A percentile compares a stretch with the other conserved stretches of the same genome.
Evolutionary conservation across 2,797 vertebrate genomes (phyloP).

Genomic region (Lutjanus argentimaculatus): DNA sequence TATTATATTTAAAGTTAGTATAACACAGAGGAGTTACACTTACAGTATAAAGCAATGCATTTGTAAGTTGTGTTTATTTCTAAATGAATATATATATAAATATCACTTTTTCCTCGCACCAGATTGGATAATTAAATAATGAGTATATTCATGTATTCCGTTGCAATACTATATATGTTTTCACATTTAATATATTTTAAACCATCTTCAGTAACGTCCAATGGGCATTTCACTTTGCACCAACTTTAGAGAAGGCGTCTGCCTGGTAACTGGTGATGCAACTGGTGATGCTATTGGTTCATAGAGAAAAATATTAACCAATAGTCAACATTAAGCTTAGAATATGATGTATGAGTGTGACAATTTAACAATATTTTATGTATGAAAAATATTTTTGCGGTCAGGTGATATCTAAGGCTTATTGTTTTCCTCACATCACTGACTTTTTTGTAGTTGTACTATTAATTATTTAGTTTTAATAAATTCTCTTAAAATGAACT

Average conservation of each 20-base stretch:
- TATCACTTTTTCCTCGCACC: background rate
- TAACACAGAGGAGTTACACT: background rate
- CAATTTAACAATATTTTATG: background rate
- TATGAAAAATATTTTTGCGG: background rate
- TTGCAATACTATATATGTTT: background rate
- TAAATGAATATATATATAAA: background rate
- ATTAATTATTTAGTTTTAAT: background rate
- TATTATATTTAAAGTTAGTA: background rate
- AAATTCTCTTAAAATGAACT: background rate
- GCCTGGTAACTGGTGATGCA: conserved; percentile 72
- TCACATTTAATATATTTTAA: background rate
- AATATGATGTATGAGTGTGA: background rate
- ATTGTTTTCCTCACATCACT: background rate
- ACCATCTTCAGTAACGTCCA: background rate
- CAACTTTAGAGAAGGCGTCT: conserved; percentile 23
- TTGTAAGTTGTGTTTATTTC: background rate
- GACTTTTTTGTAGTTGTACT: background rate
- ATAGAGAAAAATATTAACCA: background rate
- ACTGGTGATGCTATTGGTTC: conserved; percentile 41
- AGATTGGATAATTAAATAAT: background rate
- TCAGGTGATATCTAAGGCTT: background rate
- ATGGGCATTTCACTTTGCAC: background rate
- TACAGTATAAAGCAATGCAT: background rate
- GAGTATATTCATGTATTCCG: background rate
- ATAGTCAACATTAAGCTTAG: background rate